These are phyloP conservation scores for Cavia porcellus DNA, from an alignment of 2,113 vertebrate genomes.

Conservation along the genomic window DNA sequence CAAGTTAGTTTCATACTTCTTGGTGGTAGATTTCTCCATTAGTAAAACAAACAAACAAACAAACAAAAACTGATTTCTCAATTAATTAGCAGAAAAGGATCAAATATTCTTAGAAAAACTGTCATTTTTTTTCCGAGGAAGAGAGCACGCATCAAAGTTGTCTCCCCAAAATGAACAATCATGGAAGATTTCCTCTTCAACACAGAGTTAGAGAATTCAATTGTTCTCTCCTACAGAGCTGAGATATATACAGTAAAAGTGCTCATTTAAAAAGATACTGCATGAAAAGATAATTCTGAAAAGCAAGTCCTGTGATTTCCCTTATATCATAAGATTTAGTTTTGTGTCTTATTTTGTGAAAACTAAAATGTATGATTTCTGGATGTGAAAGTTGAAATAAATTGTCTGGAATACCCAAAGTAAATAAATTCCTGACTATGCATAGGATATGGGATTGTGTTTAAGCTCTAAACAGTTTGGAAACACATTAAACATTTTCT, in stretches of 20 bases:
- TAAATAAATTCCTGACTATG: neutral
- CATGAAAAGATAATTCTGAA: neutral
- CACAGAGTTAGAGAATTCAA: neutral
- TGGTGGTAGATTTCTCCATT: neutral
- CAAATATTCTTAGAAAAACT: neutral
- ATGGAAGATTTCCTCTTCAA: neutral
- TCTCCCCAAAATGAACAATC: neutral
- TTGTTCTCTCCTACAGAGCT: neutral
- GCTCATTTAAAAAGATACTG: neutral
- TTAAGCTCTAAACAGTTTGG: neutral
- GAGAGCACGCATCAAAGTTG: neutral
- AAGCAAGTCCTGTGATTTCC: neutral
- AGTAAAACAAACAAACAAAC: too few relatives aligned
- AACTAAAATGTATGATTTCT: neutral
- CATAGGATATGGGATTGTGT: neutral
- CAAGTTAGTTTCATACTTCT: neutral
- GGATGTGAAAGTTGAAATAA: neutral
- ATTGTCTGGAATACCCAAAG: neutral
- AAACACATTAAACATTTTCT: neutral
- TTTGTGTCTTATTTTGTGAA: neutral
- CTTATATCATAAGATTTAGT: neutral
- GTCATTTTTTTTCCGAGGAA: neutral
- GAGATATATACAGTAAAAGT: neutral
- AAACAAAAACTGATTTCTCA: neutral
- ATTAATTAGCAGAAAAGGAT: neutral